Base-by-base conservation (phyloP, 1,140 invertebrate genomes). In the Choristoneura fumiferana region DNA sequence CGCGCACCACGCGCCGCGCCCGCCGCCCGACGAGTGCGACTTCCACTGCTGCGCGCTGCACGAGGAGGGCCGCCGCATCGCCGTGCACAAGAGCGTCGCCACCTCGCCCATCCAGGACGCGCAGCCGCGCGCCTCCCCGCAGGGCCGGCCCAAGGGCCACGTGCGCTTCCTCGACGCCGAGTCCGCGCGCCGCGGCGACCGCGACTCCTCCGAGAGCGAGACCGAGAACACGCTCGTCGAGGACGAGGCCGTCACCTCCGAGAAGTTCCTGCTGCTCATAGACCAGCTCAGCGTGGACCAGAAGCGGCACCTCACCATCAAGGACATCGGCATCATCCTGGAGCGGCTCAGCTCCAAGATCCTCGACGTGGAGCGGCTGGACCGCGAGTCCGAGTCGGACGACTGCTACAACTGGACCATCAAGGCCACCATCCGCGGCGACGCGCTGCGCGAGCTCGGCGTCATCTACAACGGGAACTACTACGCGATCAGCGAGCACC, bases 391-490 rank as follows among this genome's bases (percentile, higher is more conserved):
- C 67, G 96, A 98, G 81, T 95, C 94, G 80, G 95, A 96, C 78
- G 96, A 97, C 83, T 96, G 95, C 82, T 96, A 97, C 91, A 97
- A 97, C 87, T 98, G 96, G 96, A 97, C 96, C 76, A 96, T 97
- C 89, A 96, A 96, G 87, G 96, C 97, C 45, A 96, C 96, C 65
- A 97, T 98, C 68, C 91, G 96, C 40, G 96, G 96, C 40, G 96
- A 97, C 81, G 95, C 96, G 65, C 87, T 98, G 60, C 91, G 96
- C 45, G 96, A 98, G 87, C 91, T 98, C 43, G 97, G 97, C 38
- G 95, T 98, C 56, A 96, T 98, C 76, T 98, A 98, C 88, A 97
- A 98, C 91, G 96, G 96, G 36, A 97, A 97, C 88, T 98, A 97
- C 90, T 98, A 98, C 88, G 95, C 96, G 57, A 97, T 98, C 73